Percentiles rank a stretch among this genome's conserved stretches.
phyloP scores from a whole-genome alignment of 2,888 invertebrate species.

The Polydrusus cervinus region DNA sequence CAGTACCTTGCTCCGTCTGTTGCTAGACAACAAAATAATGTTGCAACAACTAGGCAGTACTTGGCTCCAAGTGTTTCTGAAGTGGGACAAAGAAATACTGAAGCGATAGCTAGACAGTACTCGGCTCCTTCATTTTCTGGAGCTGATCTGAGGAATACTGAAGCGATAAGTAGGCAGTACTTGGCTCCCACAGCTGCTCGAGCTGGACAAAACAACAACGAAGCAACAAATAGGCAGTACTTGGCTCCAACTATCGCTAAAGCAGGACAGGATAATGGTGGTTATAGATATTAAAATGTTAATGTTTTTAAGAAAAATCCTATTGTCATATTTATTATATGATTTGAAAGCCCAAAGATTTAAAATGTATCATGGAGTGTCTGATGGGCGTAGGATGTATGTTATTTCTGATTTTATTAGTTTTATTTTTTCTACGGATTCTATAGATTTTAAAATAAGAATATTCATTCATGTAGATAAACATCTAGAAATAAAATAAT shows the following conservation, averaged over 20 bases:
- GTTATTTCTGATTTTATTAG: no score
- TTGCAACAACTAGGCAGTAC: neutral
- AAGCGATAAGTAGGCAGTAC: constrained; percentile 10
- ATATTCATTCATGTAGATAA: no score
- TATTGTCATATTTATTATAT: no score
- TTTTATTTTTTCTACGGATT: no score
- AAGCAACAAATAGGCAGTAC: constrained; percentile 25
- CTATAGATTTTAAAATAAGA: no score
- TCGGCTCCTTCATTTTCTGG: constrained; percentile 27
- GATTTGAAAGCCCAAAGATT: no score
- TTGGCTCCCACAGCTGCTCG: neutral
- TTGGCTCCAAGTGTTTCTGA: neutral
- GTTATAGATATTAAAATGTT: constrained; percentile 48
- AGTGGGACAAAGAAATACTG: neutral
- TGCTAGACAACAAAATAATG: no score
- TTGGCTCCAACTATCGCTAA: neutral
- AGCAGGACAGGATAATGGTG: constrained; percentile 24
- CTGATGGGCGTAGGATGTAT: no score
- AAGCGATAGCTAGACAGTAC: constrained; percentile 27
- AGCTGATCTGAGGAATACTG: neutral
- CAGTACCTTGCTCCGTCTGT: constrained; percentile 34
- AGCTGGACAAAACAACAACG: neutral
- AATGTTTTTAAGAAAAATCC: neutral
- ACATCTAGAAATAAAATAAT: no score
- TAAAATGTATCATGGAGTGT: no score